Evolutionary conservation across 2,888 invertebrate genomes (phyloP), one percentile per base, ranked within the genome.

Genomic region (Platycnemis pennipes): DNA sequence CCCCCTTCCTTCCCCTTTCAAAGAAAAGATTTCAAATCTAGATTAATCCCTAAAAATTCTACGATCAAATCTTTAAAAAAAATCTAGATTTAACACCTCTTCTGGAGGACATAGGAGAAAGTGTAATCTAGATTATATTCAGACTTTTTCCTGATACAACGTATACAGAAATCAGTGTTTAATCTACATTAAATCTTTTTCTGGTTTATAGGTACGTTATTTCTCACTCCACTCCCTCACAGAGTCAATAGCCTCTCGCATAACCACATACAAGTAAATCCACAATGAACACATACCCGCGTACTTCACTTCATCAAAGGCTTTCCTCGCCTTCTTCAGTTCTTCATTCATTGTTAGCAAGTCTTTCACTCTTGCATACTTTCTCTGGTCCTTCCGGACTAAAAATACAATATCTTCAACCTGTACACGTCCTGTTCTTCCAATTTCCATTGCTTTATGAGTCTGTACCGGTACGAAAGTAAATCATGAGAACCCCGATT

Each of bases 281-380:
- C 63, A 63, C 44, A 45, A 88, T 42, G 5, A 77, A 53, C 46
- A 95, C 97, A 97, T 97, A 98, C 98, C 98, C 97, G 98, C 99
- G 97, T 99, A 99, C 98, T 99, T 99, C 95, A 99, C 99, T 97
- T 99, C 99, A 97, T 99, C 99, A 97, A 99, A 99, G 95, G 99
- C 99, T 97, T 99, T 99, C 95, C 99, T 97, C 26, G 99, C 99
- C 96, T 99, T 99, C 97, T 99, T 99, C 94, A 99, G 97, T 97
- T 99, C 99, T 97, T 99, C 99, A 96, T 99, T 99, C 99, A 99
- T 99, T 87, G 99, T 99, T 0, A 99, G 97, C 63, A 99, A 97
- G 96, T 99, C 99, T 97, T 99, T 99, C 0, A 99, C 99, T 95
- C 99, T 97, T 2, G 99, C 99, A 97, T 99, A 99, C 96, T 99